phyloP scores from a whole-genome alignment of 2,113 vertebrate species.

The Onychorhynchus coronatus region DNA sequence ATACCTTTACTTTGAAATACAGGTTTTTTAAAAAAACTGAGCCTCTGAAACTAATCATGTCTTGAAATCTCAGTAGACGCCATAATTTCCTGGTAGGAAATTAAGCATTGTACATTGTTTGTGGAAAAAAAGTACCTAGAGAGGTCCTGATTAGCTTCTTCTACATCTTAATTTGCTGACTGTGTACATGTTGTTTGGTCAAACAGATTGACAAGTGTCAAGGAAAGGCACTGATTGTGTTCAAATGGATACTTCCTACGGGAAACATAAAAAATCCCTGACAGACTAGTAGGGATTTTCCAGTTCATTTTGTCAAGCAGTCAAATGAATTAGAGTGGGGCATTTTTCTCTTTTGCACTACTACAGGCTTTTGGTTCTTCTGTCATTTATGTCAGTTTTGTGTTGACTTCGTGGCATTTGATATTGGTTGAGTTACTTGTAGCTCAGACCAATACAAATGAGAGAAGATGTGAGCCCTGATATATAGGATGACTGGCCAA shows the following conservation, averaged over 20 bases:
- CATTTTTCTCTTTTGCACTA: not conserved
- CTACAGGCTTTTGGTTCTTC: not conserved
- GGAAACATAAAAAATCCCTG: not conserved
- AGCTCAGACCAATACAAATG: not conserved
- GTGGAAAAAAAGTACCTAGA: constrained; percentile 57
- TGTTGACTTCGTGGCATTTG: not conserved
- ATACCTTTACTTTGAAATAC: constrained; percentile 56
- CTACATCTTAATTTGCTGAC: constrained; percentile 61
- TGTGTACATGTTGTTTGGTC: constrained; percentile 30
- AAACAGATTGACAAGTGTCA: constrained; percentile 42
- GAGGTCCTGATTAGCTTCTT: constrained; percentile 46
- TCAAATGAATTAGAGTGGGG: not conserved
- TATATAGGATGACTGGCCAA: not conserved
- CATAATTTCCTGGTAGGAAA: constrained; percentile 69
- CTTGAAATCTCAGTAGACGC: constrained; percentile 57
- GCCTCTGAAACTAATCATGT: constrained; percentile 64
- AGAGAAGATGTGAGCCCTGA: not conserved
- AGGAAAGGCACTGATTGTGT: constrained; percentile 2
- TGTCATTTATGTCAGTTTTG: not conserved
- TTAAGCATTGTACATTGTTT: constrained; percentile 60
- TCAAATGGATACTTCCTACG: constrained; percentile 49
- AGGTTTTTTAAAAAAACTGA: constrained; percentile 30
- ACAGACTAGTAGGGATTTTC: not conserved
- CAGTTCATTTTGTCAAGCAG: constrained; percentile 2
- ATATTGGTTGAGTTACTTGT: not conserved